Base-by-base conservation (phyloP, 2,888 invertebrate genomes). In the Nemotelus nigrinus region DNA sequence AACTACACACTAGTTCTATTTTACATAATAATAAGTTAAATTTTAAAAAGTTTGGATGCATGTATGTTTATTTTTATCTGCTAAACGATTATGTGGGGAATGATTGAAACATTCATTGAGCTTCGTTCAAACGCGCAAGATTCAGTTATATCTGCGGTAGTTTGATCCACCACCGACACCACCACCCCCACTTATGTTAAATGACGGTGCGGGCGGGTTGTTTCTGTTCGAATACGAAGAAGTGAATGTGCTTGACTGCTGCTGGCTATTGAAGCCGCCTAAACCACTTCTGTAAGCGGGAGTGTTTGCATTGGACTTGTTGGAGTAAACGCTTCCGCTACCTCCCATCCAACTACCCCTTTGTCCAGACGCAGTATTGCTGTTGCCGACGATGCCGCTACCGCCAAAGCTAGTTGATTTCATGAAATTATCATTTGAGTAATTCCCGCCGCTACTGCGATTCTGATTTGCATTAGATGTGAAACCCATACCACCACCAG, bases 341-440 rank as follows among this genome's bases (percentile, higher is more conserved):
- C 74, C 74, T 25, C 74, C 74, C 74, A 74, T 74, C 74, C 74
- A 74, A 43, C 50, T 74, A 3, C 71, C 71, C n/a, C 71, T 68
- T 50, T 68, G 68, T 25, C n/a, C 50, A 3, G 68, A 47, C 50
- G 68, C 5, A 50, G 6, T 71, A 57, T 57, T 71, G 7, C 3
- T 57, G 44, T 8, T n/a, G 47, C 55, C 60, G 43, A 60, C 74
- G 58, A 45, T 43, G 7, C 45, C 58, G 6, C 8, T 53, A 43
- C 53, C 53, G n/a, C 70, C 55, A 57, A n/a, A 58, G 45, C 25
- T 58, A n/a, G 47, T 45, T 60, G 60, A 10, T 44, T 68, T 68
- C 4, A 50, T 48, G 50, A 48, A 74, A 25, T 74, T 74, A n/a
- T 58, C 48, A 41, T 45, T 74, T 8, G 39, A 47, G 41, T 63